Evolutionary conservation across 2,888 invertebrate species (phyloP).

Genomic region (Pterostichus niger): DNA sequence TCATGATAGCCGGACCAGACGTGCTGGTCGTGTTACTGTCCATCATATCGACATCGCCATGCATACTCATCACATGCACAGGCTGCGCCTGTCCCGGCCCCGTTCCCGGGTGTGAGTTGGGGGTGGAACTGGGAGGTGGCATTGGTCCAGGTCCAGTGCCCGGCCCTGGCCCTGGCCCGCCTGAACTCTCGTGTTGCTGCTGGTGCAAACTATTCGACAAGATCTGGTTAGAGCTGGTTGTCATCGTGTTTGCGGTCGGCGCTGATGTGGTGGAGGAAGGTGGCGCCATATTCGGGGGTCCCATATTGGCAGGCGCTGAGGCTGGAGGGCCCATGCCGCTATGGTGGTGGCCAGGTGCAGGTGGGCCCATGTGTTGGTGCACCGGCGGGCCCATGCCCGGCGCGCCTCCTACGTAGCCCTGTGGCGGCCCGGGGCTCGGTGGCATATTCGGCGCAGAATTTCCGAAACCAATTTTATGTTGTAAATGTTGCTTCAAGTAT

Average conservation of each 20-base stretch:
- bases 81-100: constrained; percentile 73
- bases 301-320: constrained; percentile 78
- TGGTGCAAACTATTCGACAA: constrained; percentile 57
- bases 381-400: constrained; percentile 78
- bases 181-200: constrained; percentile 72
- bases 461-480: constrained; percentile 85
- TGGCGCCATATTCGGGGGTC: constrained; percentile 84
- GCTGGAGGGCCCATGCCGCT: constrained; percentile 78
- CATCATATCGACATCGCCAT: constrained; percentile 75
- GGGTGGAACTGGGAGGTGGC: constrained; percentile 81
- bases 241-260: constrained; percentile 38
- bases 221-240: constrained; percentile 33
- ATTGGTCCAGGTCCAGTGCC: constrained; percentile 75
- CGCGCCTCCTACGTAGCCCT: constrained; percentile 77
- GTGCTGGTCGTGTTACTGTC: constrained; percentile 83
- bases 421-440: constrained; percentile 81
- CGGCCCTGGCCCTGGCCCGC: constrained; percentile 75
- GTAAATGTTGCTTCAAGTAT: constrained; percentile 85
- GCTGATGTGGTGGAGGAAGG: constrained; percentile 74
- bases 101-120: constrained; percentile 75
- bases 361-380: constrained; percentile 79
- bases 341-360: constrained; percentile 78
- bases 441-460: constrained; percentile 78
- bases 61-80: constrained; percentile 71
- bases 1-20: constrained; percentile 75